Evolutionary conservation across 2,888 invertebrate species (phyloP).

Genomic region (Anthophora plumipes): DNA sequence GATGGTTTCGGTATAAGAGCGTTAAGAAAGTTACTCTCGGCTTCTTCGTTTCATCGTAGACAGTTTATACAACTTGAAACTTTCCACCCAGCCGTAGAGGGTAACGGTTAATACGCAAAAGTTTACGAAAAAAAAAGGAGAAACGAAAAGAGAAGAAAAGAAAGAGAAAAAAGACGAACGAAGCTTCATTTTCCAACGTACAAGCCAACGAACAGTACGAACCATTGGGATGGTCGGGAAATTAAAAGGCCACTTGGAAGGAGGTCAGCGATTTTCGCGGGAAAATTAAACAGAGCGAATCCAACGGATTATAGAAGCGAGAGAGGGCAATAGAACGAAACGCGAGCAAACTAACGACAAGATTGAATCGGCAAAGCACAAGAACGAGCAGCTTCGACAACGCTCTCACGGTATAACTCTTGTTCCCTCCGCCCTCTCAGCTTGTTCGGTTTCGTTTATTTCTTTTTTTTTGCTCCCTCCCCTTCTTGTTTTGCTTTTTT

Average conservation of each 20-base stretch:
- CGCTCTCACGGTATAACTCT: background rate
- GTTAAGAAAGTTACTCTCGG: conserved; percentile 19
- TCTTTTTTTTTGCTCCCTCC: background rate
- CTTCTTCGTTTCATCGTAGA: conserved; percentile 16
- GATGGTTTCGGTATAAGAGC: conserved; percentile 3
- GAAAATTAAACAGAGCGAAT: conserved; percentile 1
- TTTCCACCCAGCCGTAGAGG: background rate
- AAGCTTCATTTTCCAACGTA: conserved; percentile 25
- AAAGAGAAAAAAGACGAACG: background rate
- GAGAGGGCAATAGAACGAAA: background rate
- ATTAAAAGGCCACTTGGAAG: conserved; percentile 8
- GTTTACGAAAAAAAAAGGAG: background rate
- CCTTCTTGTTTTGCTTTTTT: background rate
- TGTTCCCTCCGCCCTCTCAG: background rate
- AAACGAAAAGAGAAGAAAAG: background rate
- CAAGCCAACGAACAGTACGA: background rate
- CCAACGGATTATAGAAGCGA: background rate
- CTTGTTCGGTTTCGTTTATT: too few relatives aligned
- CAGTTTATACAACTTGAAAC: conserved; percentile 20
- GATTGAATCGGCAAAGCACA: conserved; percentile 24
- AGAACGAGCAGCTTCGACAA: conserved; percentile 20
- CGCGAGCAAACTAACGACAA: conserved; percentile 7
- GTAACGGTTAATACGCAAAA: conserved; percentile 23
- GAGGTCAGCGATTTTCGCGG: conserved; percentile 7
- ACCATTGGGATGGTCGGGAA: background rate